Conservation (phyloP, 2,797 vertebrate genomes). For the Sebastiscus tertius region DNA sequence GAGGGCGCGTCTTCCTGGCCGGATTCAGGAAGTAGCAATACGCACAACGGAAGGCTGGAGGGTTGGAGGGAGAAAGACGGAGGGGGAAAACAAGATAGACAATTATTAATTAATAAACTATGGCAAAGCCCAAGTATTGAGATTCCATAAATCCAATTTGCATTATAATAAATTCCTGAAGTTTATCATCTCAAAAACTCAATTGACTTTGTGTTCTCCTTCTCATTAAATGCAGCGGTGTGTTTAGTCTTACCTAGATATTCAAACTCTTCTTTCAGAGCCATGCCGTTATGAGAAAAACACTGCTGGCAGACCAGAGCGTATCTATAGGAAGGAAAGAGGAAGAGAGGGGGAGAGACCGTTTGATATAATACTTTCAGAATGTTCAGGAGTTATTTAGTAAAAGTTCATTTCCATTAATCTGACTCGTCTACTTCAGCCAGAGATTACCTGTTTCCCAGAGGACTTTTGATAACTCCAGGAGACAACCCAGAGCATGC, state of each 20-base stretch:
- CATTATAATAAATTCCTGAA: not conserved
- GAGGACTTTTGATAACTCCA: not conserved
- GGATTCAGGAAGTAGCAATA: constrained; percentile 98
- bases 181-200: not conserved
- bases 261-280: constrained; percentile 97
- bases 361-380: not conserved
- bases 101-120: not conserved
- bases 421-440: not conserved
- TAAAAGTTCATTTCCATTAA: not conserved
- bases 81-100: too few relatives aligned
- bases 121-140: not conserved
- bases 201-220: too few relatives aligned
- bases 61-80: not conserved
- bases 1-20: constrained; percentile 94
- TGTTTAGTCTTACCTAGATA: constrained; percentile 88
- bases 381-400: not conserved
- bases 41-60: constrained; percentile 92
- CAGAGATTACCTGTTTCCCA: not conserved
- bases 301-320: constrained; percentile 97
- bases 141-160: not conserved
- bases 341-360: not conserved
- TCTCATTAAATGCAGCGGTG: not conserved
- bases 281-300: constrained; percentile 99
- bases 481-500: too few relatives aligned
- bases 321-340: constrained; percentile 81